Evolutionary conservation across 2,797 vertebrate genomes (phyloP), one percentile per base, ranked within the genome.

Genomic region (Sphenodon punctatus): DNA sequence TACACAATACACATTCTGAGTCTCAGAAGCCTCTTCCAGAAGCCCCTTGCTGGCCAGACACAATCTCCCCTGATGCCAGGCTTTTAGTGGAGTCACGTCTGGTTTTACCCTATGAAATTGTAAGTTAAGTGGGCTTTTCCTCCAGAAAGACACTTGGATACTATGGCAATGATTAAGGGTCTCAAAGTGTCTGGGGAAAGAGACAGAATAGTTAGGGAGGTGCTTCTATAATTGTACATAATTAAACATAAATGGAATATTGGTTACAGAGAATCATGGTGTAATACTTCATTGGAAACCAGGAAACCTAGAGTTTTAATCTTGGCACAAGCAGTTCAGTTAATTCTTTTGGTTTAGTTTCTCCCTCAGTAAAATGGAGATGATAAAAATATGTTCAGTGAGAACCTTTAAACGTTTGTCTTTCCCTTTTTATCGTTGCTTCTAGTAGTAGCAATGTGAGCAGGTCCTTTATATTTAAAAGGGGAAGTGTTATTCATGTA

Each of bases 351-450:
- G 60, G 80, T 58, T 84, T 75, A 49, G 58, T 80, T 87, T 84
- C 60, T 75, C 77, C 65, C 78, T 86, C 69, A 82, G 34, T 38
- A 64, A 85, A 80, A 74, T 82, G 43, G 80, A 61, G 22, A 46
- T 46, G 64, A 51, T 51, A 27, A 84, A 53, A 64, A n/a, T n/a
- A n/a, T 23, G 14, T 34, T 58, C 80, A 15, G 32, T 67, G 51
- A 53, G 51, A 27, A 30, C 27, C 30, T 16, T 16, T 16, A 27
- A 30, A 1, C 69, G n/a, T n/a, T n/a, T n/a, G n/a, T n/a, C n/a
- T 5, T 39, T 75, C 43, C 80, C 51, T 36, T 71, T 8, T 30
- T 56, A 82, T 70, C 19, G 23, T 69, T 48, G 6, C 8, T 3
- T 56, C 4, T 6, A 27, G n/a, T 17, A 80, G 82, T 32, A 39